These are phyloP conservation scores for Stegostoma tigrinum DNA, from an alignment of 2,113 vertebrate genomes.

Conservation along the genomic window DNA sequence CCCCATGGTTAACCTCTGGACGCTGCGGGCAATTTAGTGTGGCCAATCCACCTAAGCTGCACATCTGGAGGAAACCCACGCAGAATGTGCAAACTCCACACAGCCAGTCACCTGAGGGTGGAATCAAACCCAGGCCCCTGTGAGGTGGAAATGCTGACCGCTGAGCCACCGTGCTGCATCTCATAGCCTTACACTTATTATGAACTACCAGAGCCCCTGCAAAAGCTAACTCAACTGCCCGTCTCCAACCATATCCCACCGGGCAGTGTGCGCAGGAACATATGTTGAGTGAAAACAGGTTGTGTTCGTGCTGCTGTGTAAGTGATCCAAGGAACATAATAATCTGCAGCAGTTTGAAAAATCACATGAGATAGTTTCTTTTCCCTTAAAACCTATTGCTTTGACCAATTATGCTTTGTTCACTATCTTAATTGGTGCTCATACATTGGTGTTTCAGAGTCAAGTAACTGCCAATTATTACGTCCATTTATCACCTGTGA, in stretches of 20 bases:
- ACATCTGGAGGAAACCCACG: no score
- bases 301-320: neutral
- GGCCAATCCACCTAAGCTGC: no score
- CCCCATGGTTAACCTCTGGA: no score
- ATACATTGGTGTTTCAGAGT: neutral
- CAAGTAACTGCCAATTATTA: neutral
- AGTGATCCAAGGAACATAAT: neutral
- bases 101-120: no score
- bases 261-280: neutral
- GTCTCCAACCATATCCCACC: neutral
- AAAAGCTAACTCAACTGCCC: neutral
- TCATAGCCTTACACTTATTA: no score
- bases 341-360: neutral
- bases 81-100: no score
- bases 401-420: neutral
- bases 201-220: neutral
- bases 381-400: neutral
- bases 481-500: neutral
- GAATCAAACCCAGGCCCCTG: no score
- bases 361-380: neutral
- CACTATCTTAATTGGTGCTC: neutral
- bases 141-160: no score
- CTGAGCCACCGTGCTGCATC: no score
- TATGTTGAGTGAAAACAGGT: neutral
- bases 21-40: no score